Evolutionary conservation across 2,113 vertebrate genomes (phyloP).

Genomic region (Oryzias javanicus): DNA sequence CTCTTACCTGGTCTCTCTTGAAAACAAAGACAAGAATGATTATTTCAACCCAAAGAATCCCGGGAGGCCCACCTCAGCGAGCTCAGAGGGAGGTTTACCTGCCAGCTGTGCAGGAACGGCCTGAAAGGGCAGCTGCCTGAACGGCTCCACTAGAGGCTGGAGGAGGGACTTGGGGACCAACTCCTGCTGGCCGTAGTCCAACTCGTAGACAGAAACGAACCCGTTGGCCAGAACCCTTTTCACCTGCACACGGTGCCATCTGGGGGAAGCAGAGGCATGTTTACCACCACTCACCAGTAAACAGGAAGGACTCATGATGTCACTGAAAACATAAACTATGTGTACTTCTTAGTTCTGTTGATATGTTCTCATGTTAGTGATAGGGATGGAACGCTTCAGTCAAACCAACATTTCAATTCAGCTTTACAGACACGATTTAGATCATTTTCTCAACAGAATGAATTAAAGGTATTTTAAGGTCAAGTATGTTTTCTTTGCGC

Average conservation of each 20-base stretch:
- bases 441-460: too few species aligned
- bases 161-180: slow-evolving; percentile 79
- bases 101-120: slow-evolving; percentile 88
- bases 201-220: slow-evolving; percentile 86
- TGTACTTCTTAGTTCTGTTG: neutral
- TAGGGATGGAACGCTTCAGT: too few species aligned
- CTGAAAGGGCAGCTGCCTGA: slow-evolving; percentile 91
- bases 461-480: too few species aligned
- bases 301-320: too few species aligned
- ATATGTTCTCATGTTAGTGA: neutral
- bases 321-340: too few species aligned
- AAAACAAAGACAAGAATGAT: too few species aligned
- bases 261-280: slow-evolving; percentile 41
- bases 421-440: neutral
- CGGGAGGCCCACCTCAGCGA: too few species aligned
- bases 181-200: slow-evolving; percentile 92
- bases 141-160: slow-evolving; percentile 80
- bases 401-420: neutral
- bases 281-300: neutral
- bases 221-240: slow-evolving; percentile 86
- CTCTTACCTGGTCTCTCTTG: too few species aligned
- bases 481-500: too few species aligned
- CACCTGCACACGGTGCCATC: slow-evolving; percentile 91
- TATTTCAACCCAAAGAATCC: too few species aligned
- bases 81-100: slow-evolving; percentile 76